Percentiles rank a stretch among this genome's conserved stretches.
Conservation (phyloP, 2,797 vertebrate species). For the Xerus rutilus region DNA sequence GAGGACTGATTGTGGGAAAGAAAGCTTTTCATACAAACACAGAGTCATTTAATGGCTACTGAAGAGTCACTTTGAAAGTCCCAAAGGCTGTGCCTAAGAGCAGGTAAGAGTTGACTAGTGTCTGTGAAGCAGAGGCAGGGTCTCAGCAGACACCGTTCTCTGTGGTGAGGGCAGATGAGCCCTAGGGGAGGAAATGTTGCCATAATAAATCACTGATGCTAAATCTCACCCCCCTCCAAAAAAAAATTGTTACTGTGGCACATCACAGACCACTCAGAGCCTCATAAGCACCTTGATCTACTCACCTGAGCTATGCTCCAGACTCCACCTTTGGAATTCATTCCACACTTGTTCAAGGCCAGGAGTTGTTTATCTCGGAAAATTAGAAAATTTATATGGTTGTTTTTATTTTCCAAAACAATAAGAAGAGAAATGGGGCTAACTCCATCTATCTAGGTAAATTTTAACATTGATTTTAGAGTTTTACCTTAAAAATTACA, state of each 20-base stretch:
- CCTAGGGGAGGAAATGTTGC: background rate
- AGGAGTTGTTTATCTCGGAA: background rate
- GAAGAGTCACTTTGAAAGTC: background rate
- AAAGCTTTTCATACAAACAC: background rate
- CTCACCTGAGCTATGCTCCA: background rate
- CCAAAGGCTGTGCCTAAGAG: background rate
- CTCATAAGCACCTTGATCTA: background rate
- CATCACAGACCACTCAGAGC: background rate
- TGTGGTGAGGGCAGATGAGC: background rate
- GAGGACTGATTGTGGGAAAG: fast-evolving
- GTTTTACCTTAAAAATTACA: conserved; percentile 2
- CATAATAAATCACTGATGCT: background rate
- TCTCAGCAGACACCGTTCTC: background rate
- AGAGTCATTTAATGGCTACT: background rate
- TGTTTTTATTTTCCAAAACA: conserved; percentile 18
- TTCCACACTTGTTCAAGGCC: background rate
- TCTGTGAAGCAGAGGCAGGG: background rate
- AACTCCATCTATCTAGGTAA: background rate
- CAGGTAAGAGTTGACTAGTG: background rate
- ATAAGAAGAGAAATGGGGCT: background rate
- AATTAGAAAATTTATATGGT: background rate
- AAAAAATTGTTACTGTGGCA: background rate
- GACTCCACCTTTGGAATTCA: background rate
- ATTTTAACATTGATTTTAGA: background rate
- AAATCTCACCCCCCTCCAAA: background rate